A percentile compares a stretch with the other conserved stretches of the same genome.
These are phyloP conservation scores for Pleuronectes platessa DNA, from an alignment of 2,113 vertebrate genomes.

Conservation along the genomic window DNA sequence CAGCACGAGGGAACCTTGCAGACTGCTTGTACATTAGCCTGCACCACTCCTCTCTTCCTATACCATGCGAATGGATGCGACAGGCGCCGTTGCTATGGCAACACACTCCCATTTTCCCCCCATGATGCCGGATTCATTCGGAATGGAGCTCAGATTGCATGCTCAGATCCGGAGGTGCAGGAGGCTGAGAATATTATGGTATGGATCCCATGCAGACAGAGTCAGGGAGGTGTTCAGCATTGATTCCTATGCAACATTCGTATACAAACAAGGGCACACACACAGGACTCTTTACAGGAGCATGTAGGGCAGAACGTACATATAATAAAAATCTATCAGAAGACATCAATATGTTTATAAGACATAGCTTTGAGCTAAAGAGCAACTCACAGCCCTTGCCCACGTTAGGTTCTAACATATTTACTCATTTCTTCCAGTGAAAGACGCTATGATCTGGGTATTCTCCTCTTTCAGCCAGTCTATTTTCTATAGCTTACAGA, in stretches of 20 bases:
- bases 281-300: not conserved
- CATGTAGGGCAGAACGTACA: not conserved
- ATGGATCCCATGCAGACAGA: slow-evolving; percentile 33
- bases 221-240: not conserved
- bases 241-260: slow-evolving; percentile 25
- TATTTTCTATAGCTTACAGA: too few species aligned
- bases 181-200: slow-evolving; percentile 30
- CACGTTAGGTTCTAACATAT: not conserved
- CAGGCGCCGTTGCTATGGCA: slow-evolving; percentile 47
- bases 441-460: not conserved
- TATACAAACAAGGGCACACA: not conserved
- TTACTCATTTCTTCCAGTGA: not conserved
- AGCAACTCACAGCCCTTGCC: too few species aligned
- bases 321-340: not conserved
- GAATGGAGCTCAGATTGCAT: slow-evolving; percentile 42
- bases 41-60: slow-evolving; percentile 26
- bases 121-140: slow-evolving; percentile 31
- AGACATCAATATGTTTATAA: not conserved
- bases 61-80: slow-evolving; percentile 34
- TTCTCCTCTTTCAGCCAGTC: too few species aligned
- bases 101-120: slow-evolving; percentile 46
- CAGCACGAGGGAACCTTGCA: not conserved
- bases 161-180: slow-evolving; percentile 39
- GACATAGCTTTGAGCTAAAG: not conserved
- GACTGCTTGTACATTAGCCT: slow-evolving; percentile 32